Evolutionary conservation across 2,888 invertebrate species (phyloP).

Genomic region (Drosophila fungiperda): DNA sequence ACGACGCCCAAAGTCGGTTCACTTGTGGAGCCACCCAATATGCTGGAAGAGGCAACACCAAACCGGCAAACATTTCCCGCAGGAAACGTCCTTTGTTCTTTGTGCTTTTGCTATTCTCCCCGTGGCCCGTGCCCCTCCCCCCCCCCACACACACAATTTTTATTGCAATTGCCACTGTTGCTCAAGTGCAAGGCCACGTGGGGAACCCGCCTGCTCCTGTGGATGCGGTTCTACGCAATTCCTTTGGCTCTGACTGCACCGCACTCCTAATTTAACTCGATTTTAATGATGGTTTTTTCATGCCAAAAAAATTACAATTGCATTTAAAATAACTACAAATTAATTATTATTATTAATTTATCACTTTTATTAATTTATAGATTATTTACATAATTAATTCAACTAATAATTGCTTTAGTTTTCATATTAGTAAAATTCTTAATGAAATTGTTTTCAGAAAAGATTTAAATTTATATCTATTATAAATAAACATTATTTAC

Average conservation of each 20-base stretch:
- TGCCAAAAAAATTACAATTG: background rate
- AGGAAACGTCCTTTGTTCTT: constrained; percentile 44
- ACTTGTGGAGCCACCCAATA: constrained; percentile 56
- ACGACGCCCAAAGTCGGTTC: constrained; percentile 58
- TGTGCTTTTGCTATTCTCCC: constrained; percentile 31
- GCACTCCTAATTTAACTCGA: background rate
- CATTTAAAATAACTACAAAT: background rate
- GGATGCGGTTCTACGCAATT: constrained; percentile 13
- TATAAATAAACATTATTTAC: background rate
- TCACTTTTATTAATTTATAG: background rate
- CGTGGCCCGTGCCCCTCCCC: background rate
- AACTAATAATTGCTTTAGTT: too few relatives aligned
- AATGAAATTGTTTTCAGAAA: background rate
- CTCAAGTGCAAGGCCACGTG: constrained; percentile 75
- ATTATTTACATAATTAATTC: too few relatives aligned
- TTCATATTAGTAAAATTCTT: background rate
- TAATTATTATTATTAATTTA: background rate
- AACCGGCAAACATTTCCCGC: constrained; percentile 39
- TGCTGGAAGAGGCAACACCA: background rate
- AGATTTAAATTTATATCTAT: background rate
- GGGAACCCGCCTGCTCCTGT: constrained; percentile 2
- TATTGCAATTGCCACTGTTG: constrained; percentile 63
- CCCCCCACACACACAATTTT: constrained; percentile 7
- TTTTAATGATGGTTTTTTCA: background rate
- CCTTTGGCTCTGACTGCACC: background rate